Evolutionary conservation across 2,113 vertebrate species (phyloP), one percentile per base, ranked within the genome.

Genomic region (Paratilapia polleni): DNA sequence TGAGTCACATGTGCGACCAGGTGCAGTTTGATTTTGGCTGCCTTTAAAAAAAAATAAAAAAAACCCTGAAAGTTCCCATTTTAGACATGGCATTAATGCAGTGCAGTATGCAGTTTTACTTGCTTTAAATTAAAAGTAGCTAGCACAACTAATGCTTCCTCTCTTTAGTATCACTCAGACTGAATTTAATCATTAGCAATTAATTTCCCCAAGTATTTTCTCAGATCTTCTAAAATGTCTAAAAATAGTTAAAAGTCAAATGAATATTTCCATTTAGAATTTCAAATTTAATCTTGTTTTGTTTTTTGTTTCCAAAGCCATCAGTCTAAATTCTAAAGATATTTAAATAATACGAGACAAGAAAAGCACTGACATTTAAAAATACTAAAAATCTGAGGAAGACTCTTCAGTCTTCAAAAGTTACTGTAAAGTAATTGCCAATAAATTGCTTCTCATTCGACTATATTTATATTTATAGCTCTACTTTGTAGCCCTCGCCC

Each of bases 1-100:
- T 1, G 6, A 31, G 68, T 54, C 47, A 54, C 47, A 1, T 73
- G 47, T 54, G 68, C 47, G 52, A 73, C 52, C 6, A 34, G 31
- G 47, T 54, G 68, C 68, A n/a, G 68, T 73, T 49, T 73, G 47
- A 73, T 73, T 73, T 73, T 54, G 68, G 68, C 68, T 34, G 68
- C 26, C 24, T 73, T 17, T 12, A 31, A 49, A 73, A 73, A 34
- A 15, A 5, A 1, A 5, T 2, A 70, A 12, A 31, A n/a, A 26
- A 43, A 49, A 15, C 49, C 5, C 26, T 28, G 36, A 36, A 36
- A 36, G 36, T 36, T 36, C 36, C 36, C 36, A 6, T 36, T 36
- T 36, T 36, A 36, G 36, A 5, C 36, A 36, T 36, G 36, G 6
- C 36, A 31, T 2, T 2, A 4, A 31, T 36, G 6, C 36, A 36